Percentiles rank a stretch among this genome's conserved stretches.
These are phyloP conservation scores for Bathynomus jamesi DNA, from an alignment of 1,140 invertebrate species.

Conservation along the genomic window DNA sequence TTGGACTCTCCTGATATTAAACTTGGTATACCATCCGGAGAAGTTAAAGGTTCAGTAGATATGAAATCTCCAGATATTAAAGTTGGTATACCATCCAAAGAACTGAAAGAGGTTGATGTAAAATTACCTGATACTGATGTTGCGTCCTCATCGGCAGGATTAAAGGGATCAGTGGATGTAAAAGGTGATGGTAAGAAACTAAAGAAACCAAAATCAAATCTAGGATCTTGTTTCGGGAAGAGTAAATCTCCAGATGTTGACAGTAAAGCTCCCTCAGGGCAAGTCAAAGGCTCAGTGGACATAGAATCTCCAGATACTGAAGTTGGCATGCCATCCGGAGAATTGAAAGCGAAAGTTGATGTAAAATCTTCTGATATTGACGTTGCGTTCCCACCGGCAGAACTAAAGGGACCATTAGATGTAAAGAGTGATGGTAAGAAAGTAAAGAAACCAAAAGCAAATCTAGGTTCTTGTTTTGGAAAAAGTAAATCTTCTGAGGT, in stretches of 20 bases:
- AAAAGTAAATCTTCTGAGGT: too few relatives aligned
- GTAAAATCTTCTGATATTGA: too few relatives aligned
- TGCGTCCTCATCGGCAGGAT: background rate
- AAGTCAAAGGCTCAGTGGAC: too few relatives aligned
- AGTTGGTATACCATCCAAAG: background rate
- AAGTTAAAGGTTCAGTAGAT: constrained; percentile 8
- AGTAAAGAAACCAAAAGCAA: too few relatives aligned
- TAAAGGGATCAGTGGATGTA: background rate
- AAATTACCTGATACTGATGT: background rate
- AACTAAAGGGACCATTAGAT: too few relatives aligned
- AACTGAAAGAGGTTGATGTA: constrained; percentile 5
- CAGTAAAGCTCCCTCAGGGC: too few relatives aligned
- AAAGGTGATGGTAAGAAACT: constrained; percentile 1
- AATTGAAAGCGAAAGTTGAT: too few relatives aligned
- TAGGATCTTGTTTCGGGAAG: constrained; percentile 12
- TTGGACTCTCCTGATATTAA: background rate
- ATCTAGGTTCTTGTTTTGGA: too few relatives aligned
- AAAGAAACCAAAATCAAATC: constrained; percentile 8
- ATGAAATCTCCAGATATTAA: background rate
- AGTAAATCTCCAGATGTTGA: background rate
- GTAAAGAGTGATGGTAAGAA: too few relatives aligned
- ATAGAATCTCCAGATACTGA: too few relatives aligned
- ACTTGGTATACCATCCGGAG: background rate
- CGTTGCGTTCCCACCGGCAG: too few relatives aligned
- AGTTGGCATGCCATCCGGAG: too few relatives aligned